Percentiles rank a stretch among this genome's conserved stretches.
phyloP scores from a whole-genome alignment of 2,888 invertebrate genomes.

The Drosophila suboccidentalis region DNA sequence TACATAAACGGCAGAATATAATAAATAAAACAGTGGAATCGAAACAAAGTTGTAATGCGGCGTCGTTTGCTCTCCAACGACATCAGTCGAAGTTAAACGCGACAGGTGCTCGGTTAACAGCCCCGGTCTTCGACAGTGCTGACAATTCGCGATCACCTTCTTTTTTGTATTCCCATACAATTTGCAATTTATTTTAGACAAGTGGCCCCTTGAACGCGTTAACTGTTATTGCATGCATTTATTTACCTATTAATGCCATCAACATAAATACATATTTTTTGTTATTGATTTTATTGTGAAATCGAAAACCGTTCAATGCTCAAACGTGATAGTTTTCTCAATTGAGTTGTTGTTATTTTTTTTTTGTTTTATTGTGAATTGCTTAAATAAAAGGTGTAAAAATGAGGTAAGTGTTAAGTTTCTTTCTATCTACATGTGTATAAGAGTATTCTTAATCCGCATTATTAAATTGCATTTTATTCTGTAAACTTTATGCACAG shows the following conservation, averaged over 20 bases:
- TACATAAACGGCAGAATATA: conserved; percentile 14
- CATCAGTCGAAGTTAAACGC: conserved; percentile 51
- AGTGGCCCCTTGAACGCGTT: conserved; percentile 16
- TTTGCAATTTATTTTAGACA: neutral
- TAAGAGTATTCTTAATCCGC: neutral
- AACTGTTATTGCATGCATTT: conserved; percentile 1
- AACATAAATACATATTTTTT: conserved; percentile 3
- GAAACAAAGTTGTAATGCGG: conserved; percentile 59
- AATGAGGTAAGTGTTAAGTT: conserved; percentile 53
- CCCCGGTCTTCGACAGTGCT: neutral
- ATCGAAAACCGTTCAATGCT: conserved; percentile 33
- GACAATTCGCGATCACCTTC: conserved; percentile 10
- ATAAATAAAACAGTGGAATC: conserved; percentile 29
- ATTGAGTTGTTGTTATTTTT: conserved; percentile 6
- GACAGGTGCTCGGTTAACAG: conserved; percentile 49
- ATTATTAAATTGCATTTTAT: neutral
- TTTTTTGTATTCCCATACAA: neutral
- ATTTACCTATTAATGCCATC: conserved; percentile 1
- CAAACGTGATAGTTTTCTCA: conserved; percentile 34
- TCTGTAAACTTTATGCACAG: neutral
- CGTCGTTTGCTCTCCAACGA: conserved; percentile 11
- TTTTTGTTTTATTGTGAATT: neutral
- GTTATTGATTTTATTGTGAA: conserved; percentile 5
- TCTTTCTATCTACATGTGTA: neutral
- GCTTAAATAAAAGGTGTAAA: conserved; percentile 16